Base-by-base conservation (phyloP, 2,113 vertebrate species). In the Eulemur rufifrons region DNA sequence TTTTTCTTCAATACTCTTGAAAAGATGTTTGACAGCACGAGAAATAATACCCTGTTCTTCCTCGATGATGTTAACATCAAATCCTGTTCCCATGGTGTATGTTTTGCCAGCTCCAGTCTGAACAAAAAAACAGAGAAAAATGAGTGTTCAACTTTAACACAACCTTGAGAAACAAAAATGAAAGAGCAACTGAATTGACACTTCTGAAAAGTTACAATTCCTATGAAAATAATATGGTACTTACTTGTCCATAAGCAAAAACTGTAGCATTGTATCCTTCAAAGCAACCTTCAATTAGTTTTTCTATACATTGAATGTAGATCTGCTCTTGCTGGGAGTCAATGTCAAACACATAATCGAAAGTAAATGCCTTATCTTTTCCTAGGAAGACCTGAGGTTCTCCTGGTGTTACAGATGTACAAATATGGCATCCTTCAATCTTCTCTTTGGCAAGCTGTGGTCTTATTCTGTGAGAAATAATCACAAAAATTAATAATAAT, bases 21-120 rank as follows among this genome's bases (percentile, higher is more conserved):
- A 99, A 97, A 99, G 99, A 97, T 99, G 99, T 92, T 97, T 98
- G 95, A 99, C 99, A 54, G 99, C 99, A 18, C 99, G 99, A 0
- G 99, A 99, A 97, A 99, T 99, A 97, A 99, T 99, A 68, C 99
- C 99, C 96, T 99, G 99, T 56, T 99, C 99, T n/a, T 99, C 99
- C 76, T 99, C 99, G 5, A 96, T 98, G 90, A 99, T 99, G 98
- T 98, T 99, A 94, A 99, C 99, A 39, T 99, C 99, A 95, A 99
- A 99, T 85, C 99, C 99, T 20, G 99, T 99, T 89, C 99, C 99
- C 99, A 99, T 99, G 76, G 99, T 99, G 76, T 99, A 99, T 0
- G 99, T 99, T 98, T 99, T 99, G 54, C 99, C 99, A 78, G 99
- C 99, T 89, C 99, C 99, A 25, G 99, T 99, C 99, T 99, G 97